Base-by-base conservation (phyloP, 2,888 invertebrate genomes). In the Acronicta leporina region DNA sequence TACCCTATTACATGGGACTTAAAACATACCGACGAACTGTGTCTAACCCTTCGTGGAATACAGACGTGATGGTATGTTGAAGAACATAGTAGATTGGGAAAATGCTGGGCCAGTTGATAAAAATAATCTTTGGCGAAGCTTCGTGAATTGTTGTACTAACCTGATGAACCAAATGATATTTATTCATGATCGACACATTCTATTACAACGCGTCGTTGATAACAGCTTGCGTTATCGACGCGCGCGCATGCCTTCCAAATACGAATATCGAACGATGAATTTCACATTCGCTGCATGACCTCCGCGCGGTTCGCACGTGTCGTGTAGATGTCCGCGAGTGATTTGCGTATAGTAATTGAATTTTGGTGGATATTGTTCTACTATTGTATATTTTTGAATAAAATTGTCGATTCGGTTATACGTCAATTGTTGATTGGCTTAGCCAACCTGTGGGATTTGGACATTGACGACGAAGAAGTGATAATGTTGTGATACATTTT, bases 361-460 rank as follows among this genome's bases (percentile, higher is more conserved):
- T 81, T 86, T 38, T 89, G 86, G 71, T 89, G 85, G 51, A 83
- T 92, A 2, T 58, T 93, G 14, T 84, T 92, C 51, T 92, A 90
- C 60, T 93, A 92, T 43, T 91, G 89, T 66, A 84, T 92, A 53
- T 91, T 92, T 72, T 63, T 92, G 14, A 88, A 87, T 63, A 90
- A 84, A 81, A 88, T 93, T 0, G 74, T 92, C 0, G 90, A 92
- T 73, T 80, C 82, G 2, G 71, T 88, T n/a, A 35, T 93, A 1
- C 65, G 79, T 0, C 75, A 70, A 13, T 42, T 88, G 0, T 41
- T 92, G 13, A 58, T 68, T 10, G 71, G 77, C 9, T 8, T 92
- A 1, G 77, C 81, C 0, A 79, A 78, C 40, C 20, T 89, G 11
- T 86, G 82, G 76, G 88, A 89, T 38, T 74, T 89, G 54, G 91